These are phyloP conservation scores for Batillaria attramentaria DNA, from an alignment of 1,140 invertebrate species.

Conservation along the genomic window DNA sequence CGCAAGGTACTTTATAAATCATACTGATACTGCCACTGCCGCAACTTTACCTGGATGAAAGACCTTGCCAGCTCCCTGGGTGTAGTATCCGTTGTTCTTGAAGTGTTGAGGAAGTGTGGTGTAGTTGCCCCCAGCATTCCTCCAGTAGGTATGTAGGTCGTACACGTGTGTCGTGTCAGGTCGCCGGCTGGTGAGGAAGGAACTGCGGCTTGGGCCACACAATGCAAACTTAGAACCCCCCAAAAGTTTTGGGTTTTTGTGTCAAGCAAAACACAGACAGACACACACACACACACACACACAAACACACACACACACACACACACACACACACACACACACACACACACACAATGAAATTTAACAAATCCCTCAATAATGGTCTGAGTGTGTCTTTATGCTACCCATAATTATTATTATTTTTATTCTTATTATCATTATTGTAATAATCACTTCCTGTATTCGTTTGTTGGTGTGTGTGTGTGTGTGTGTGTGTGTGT, in stretches of 20 bases:
- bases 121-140: constrained; percentile 83
- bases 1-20: too few relatives aligned
- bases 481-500: too few relatives aligned
- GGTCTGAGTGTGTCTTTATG: too few relatives aligned
- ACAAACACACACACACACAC: not conserved
- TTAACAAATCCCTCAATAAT: not conserved
- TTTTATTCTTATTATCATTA: too few relatives aligned
- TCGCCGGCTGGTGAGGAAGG: constrained; percentile 86
- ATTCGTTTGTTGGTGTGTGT: too few relatives aligned
- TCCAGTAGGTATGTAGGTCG: constrained; percentile 86
- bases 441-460: constrained; percentile 74
- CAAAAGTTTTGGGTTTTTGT: too few relatives aligned
- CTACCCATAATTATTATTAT: too few relatives aligned
- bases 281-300: too few relatives aligned
- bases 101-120: constrained; percentile 89
- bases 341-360: too few relatives aligned
- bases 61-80: constrained; percentile 87
- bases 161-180: too few relatives aligned
- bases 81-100: constrained; percentile 85
- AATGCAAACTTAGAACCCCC: constrained; percentile 93
- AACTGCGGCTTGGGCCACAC: constrained; percentile 91
- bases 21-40: too few relatives aligned
- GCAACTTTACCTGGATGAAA: constrained; percentile 81
- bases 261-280: too few relatives aligned
- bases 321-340: not conserved